Evolutionary conservation across 2,888 invertebrate genomes (phyloP).

Genomic region (Lasioglossum marginatum): DNA sequence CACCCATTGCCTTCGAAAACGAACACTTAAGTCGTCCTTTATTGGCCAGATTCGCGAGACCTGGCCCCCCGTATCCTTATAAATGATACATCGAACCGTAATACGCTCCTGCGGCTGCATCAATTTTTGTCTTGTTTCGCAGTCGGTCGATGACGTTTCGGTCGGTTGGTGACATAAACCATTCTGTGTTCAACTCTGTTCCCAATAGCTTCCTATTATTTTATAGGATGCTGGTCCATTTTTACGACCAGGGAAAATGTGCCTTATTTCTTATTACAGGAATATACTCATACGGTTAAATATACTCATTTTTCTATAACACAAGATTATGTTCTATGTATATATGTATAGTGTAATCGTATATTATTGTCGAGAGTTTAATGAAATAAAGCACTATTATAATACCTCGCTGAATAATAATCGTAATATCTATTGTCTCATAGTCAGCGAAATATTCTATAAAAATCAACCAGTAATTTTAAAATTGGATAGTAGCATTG

Average conservation of each 20-base stretch:
- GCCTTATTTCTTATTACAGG: too few species aligned
- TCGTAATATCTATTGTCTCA: neutral
- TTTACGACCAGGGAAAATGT: neutral
- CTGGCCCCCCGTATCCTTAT: neutral
- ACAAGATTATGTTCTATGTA: neutral
- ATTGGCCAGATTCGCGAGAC: constrained; percentile 26
- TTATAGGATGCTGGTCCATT: neutral
- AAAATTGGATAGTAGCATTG: neutral
- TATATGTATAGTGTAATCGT: neutral
- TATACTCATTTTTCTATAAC: neutral
- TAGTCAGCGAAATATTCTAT: neutral
- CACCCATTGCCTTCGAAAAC: constrained; percentile 30
- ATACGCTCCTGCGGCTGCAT: neutral
- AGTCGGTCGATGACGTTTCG: neutral
- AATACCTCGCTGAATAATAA: neutral
- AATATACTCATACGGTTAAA: too few species aligned
- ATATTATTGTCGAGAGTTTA: neutral
- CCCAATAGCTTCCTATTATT: neutral
- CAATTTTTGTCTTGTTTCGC: neutral
- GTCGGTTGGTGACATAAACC: accelerated
- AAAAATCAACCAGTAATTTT: neutral
- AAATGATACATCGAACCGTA: constrained; percentile 5
- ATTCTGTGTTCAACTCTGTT: neutral
- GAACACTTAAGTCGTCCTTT: constrained; percentile 44
- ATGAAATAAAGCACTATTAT: neutral